phyloP scores from a whole-genome alignment of 1,140 invertebrate genomes.

The Eriocheir sinensis region DNA sequence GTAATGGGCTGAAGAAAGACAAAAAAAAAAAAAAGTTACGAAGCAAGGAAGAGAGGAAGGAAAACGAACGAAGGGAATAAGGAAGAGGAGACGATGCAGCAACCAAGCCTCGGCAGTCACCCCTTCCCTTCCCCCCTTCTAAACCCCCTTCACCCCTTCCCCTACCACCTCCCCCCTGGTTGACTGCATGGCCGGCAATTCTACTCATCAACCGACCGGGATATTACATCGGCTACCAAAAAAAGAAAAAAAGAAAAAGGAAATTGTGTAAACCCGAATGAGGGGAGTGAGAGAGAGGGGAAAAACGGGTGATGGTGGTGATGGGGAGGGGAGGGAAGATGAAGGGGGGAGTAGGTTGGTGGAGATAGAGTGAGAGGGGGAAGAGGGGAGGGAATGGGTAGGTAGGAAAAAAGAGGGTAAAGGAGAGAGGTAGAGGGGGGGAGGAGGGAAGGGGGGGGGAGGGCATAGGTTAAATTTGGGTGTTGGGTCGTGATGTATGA shows the following conservation, averaged over 20 bases:
- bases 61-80: no score
- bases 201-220: not conserved
- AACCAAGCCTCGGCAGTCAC: no score
- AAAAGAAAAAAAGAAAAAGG: not conserved
- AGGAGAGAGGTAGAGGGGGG: not conserved
- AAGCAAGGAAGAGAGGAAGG: no score
- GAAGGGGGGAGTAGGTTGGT: not conserved
- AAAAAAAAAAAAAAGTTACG: no score
- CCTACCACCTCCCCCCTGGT: not conserved
- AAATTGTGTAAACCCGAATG: no score
- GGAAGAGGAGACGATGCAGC: no score
- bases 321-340: not conserved
- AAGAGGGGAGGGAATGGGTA: no score
- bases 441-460: not conserved
- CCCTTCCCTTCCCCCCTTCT: no score
- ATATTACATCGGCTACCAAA: not conserved
- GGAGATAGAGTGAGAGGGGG: not conserved
- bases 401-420: not conserved
- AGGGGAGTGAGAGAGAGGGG: no score
- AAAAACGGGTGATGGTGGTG: no score
- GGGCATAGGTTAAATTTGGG: slow-evolving; percentile 14
- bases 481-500: not conserved
- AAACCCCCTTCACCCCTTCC: no score
- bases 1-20: no score
- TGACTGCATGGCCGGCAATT: not conserved